phyloP scores from a whole-genome alignment of 2,888 invertebrate genomes.

The Gisinianus flammeolus region DNA sequence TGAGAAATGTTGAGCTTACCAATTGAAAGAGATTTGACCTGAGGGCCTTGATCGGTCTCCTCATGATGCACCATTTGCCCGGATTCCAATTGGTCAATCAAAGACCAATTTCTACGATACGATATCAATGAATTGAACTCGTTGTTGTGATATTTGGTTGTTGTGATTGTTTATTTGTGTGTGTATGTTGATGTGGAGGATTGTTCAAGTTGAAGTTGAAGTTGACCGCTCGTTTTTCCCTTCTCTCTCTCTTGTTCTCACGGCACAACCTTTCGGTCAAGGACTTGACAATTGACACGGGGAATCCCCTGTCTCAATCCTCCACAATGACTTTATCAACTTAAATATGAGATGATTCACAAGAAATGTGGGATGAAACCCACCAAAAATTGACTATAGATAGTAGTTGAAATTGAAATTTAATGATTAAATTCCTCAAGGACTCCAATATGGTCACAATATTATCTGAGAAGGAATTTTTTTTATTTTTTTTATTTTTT shows the following conservation, averaged over 20 bases:
- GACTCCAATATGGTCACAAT: conserved; percentile 34
- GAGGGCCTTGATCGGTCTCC: conserved; percentile 55
- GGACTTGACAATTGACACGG: conserved; percentile 58
- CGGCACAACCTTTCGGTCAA: conserved; percentile 58
- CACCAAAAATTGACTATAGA: not conserved
- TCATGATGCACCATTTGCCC: conserved; percentile 58
- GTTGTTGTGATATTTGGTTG: no score
- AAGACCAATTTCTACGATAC: conserved; percentile 53
- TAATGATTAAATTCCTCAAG: conserved; percentile 23
- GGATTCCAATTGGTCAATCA: conserved; percentile 54
- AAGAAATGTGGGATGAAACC: not conserved
- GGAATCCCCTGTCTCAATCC: conserved; percentile 37
- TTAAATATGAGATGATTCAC: not conserved
- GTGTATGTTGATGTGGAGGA: no score
- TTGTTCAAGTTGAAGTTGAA: conserved; percentile 21
- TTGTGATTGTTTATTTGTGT: no score
- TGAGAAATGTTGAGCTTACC: conserved; percentile 46
- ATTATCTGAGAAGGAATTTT: conserved; percentile 21
- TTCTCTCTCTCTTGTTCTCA: conserved; percentile 46
- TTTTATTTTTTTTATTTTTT: not conserved
- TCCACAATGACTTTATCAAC: not conserved
- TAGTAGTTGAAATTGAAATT: conserved; percentile 4
- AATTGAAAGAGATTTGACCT: conserved; percentile 56
- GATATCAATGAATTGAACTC: not conserved
- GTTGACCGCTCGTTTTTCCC: not conserved